Percentiles rank a stretch among this genome's conserved stretches.
These are phyloP conservation scores for Danionella dracula DNA, from an alignment of 2,797 vertebrate genomes.

Conservation along the genomic window DNA sequence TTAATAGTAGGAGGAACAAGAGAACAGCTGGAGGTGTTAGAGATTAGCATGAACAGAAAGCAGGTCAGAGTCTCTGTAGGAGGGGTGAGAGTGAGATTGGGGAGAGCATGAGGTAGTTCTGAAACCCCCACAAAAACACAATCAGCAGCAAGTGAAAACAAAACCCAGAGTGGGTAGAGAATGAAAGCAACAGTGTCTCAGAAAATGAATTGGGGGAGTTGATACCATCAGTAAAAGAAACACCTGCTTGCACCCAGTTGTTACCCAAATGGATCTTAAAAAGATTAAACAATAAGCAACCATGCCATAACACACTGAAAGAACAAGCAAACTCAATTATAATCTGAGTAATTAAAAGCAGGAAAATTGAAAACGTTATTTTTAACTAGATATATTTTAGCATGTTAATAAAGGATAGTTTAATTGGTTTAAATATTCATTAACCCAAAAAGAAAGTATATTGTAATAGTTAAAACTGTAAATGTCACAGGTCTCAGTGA, in stretches of 20 bases:
- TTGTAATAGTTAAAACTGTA: background rate
- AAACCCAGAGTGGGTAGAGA: slow-evolving; percentile 5
- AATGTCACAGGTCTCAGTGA: background rate
- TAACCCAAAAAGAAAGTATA: too few species aligned
- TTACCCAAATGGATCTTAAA: background rate
- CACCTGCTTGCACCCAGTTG: background rate
- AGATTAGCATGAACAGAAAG: slow-evolving; percentile 37
- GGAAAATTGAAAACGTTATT: too few species aligned
- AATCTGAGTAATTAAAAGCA: background rate
- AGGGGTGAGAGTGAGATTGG: background rate
- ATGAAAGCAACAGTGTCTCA: slow-evolving; percentile 13
- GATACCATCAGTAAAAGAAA: slow-evolving; percentile 11
- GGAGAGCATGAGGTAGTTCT: slow-evolving; percentile 1
- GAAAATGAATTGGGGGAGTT: background rate
- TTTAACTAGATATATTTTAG: too few species aligned
- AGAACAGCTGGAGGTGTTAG: slow-evolving; percentile 41
- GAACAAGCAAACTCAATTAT: slow-evolving; percentile 6
- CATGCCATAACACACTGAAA: slow-evolving; percentile 24
- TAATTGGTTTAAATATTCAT: too few species aligned
- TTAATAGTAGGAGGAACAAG: slow-evolving; percentile 18
- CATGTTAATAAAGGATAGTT: too few species aligned
- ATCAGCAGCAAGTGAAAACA: background rate
- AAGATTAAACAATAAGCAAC: background rate
- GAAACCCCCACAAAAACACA: slow-evolving; percentile 10
- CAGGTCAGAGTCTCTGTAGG: slow-evolving; percentile 13